Percentiles rank a stretch among this genome's conserved stretches.
Evolutionary conservation across 2,113 vertebrate genomes (phyloP).

Genomic region (Saccopteryx bilineata): DNA sequence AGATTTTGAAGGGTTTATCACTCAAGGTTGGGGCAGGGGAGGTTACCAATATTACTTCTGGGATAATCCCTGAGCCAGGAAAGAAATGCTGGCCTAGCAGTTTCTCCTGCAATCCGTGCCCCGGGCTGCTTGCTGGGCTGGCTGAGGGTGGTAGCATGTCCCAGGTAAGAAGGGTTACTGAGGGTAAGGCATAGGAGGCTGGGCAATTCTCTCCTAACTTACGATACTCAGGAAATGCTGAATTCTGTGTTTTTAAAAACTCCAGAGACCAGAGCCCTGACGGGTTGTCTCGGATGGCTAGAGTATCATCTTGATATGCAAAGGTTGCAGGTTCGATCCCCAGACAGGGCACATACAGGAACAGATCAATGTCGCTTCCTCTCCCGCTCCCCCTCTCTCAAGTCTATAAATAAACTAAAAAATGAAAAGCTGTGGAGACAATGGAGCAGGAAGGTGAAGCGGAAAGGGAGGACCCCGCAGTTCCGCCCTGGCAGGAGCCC

Average conservation of each 20-base stretch:
- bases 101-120: neutral
- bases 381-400: no score
- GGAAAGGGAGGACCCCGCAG: neutral
- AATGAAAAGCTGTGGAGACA: no score
- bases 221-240: neutral
- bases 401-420: no score
- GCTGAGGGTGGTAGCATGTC: neutral
- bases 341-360: no score
- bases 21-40: accelerated
- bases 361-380: no score
- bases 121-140: neutral
- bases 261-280: no score
- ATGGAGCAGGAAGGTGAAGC: neutral
- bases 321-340: no score
- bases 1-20: neutral
- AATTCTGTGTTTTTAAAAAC: neutral
- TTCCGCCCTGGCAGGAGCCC: no score
- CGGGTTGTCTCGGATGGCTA: no score
- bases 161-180: neutral
- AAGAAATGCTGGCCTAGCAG: neutral
- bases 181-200: neutral
- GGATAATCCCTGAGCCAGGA: neutral
- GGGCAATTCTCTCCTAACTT: neutral
- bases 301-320: no score
- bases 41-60: neutral